These are phyloP conservation scores for Varanus komodoensis DNA, from an alignment of 2,113 vertebrate genomes.

Conservation along the genomic window DNA sequence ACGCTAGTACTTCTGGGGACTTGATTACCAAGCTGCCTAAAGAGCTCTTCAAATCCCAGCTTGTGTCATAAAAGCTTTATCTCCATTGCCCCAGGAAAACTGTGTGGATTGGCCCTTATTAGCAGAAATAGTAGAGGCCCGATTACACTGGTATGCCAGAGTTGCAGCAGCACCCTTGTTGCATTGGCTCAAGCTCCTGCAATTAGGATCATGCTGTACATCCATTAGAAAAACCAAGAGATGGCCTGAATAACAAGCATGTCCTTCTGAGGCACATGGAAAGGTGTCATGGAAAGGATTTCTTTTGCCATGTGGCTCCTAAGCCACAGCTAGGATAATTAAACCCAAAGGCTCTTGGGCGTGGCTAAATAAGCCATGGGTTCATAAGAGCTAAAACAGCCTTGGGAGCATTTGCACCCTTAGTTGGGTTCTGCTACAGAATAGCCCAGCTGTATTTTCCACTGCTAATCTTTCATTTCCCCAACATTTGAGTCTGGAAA, in stretches of 20 bases:
- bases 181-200: slow-evolving; percentile 23
- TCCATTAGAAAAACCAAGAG: slow-evolving; percentile 50
- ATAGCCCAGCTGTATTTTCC: slow-evolving; percentile 53
- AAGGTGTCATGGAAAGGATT: slow-evolving; percentile 60
- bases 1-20: too few relatives aligned
- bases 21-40: too few relatives aligned
- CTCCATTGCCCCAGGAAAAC: neutral
- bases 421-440: slow-evolving; percentile 21
- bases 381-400: slow-evolving; percentile 29
- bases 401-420: neutral
- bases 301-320: slow-evolving; percentile 46
- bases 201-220: slow-evolving; percentile 44
- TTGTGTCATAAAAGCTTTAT: neutral
- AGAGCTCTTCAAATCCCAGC: neutral
- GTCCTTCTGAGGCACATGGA: slow-evolving; percentile 57
- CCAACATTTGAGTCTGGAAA: slow-evolving; percentile 52
- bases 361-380: slow-evolving; percentile 34
- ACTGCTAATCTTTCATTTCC: slow-evolving; percentile 56
- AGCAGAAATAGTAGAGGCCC: slow-evolving; percentile 47
- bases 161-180: slow-evolving; percentile 18
- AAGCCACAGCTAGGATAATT: slow-evolving; percentile 58
- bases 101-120: neutral
- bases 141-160: slow-evolving; percentile 28
- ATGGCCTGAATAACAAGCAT: slow-evolving; percentile 50
- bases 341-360: slow-evolving; percentile 44